Percentiles rank a stretch among this genome's conserved stretches.
These are phyloP conservation scores for Calephelis nemesis DNA, from an alignment of 1,140 invertebrate genomes.

Conservation along the genomic window DNA sequence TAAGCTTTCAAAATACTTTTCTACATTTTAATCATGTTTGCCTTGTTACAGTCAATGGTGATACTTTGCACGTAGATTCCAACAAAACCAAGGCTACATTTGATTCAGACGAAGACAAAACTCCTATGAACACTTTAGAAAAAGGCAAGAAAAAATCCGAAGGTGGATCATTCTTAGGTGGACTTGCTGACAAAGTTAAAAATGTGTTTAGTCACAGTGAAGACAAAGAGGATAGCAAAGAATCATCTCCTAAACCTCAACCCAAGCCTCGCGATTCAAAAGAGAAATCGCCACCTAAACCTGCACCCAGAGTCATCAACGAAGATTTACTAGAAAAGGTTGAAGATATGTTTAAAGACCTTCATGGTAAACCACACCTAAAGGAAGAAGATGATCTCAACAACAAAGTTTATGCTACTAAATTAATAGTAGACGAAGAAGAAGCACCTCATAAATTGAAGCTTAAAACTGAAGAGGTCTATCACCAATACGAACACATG, in stretches of 20 bases:
- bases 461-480: conserved; percentile 60
- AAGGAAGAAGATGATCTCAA: conserved; percentile 63
- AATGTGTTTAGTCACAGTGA: conserved; percentile 64
- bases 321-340: conserved; percentile 74
- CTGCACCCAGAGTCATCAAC: conserved; percentile 67
- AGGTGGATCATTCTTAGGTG: conserved; percentile 60
- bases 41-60: conserved; percentile 62
- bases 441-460: conserved; percentile 38
- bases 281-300: conserved; percentile 62
- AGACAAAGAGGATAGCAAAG: conserved; percentile 60
- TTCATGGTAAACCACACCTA: conserved; percentile 58
- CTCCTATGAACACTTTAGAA: conserved; percentile 68
- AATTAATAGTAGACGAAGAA: conserved; percentile 68
- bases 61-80: conserved; percentile 62
- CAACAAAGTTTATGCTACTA: conserved; percentile 60
- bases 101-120: conserved; percentile 77
- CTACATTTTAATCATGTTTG: conserved; percentile 18
- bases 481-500: conserved; percentile 68
- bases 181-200: conserved; percentile 67
- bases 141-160: conserved; percentile 69
- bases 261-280: conserved; percentile 61
- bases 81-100: conserved; percentile 74
- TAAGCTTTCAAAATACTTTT: conserved; percentile 17
- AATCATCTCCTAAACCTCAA: conserved; percentile 61
- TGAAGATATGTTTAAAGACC: conserved; percentile 75